phyloP scores from a whole-genome alignment of 1,140 invertebrate genomes.

The Trypoxylus dichotomus region DNA sequence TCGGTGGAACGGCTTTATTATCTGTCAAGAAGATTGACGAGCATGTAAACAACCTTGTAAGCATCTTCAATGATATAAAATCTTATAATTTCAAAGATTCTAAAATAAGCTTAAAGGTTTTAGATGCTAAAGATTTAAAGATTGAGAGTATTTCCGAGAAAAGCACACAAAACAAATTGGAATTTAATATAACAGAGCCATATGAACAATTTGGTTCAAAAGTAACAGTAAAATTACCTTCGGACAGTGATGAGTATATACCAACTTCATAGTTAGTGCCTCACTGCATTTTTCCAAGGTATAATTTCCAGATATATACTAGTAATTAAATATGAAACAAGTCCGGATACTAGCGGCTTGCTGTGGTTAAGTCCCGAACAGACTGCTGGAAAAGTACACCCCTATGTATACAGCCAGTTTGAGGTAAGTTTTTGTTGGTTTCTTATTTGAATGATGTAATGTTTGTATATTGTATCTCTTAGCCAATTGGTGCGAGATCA shows the following conservation, averaged over 20 bases:
- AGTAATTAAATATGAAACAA: conserved; percentile 74
- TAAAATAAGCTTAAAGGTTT: conserved; percentile 59
- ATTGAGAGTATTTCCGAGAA: conserved; percentile 63
- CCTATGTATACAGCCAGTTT: conserved; percentile 92
- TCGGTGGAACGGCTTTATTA: conserved; percentile 62
- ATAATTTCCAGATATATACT: conserved; percentile 62
- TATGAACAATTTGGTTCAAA: conserved; percentile 75
- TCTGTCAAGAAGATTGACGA: conserved; percentile 61
- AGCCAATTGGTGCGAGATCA: conserved; percentile 88
- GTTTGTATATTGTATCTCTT: conserved; percentile 43
- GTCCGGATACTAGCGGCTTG: conserved; percentile 73
- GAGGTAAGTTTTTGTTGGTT: conserved; percentile 61
- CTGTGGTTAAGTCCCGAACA: conserved; percentile 88
- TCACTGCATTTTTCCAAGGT: no score
- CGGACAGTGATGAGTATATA: conserved; percentile 11
- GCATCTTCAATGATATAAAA: conserved; percentile 40
- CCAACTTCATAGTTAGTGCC: not conserved
- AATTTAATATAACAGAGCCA: conserved; percentile 64
- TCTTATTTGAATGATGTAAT: not conserved
- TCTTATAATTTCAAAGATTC: conserved; percentile 28
- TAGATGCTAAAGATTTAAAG: conserved; percentile 75
- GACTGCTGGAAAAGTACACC: conserved; percentile 83
- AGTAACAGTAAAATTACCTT: conserved; percentile 70
- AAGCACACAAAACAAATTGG: conserved; percentile 60
- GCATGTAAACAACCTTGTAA: conserved; percentile 63